Percentiles rank a stretch among this genome's conserved stretches.
These are phyloP conservation scores for Perdix hodgsoniae DNA, from an alignment of 2,797 vertebrate genomes.

Conservation along the genomic window DNA sequence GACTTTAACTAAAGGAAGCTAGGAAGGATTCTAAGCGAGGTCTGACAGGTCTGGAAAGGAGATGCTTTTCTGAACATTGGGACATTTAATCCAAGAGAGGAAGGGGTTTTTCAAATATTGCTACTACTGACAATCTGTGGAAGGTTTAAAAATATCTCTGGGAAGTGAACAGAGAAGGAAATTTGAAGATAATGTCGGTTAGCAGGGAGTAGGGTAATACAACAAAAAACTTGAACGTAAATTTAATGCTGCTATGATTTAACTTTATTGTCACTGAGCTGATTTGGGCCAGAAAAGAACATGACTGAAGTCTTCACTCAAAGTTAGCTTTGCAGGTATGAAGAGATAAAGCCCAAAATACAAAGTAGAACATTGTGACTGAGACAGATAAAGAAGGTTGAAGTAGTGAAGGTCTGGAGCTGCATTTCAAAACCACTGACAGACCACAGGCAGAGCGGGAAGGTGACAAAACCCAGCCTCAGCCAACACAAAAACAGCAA, in stretches of 20 bases:
- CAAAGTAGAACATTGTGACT: rapidly evolving
- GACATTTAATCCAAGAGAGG: not conserved
- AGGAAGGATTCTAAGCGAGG: not conserved
- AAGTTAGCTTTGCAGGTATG: not conserved
- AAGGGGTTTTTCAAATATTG: not conserved
- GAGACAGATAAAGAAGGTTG: not conserved
- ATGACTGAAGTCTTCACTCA: not conserved
- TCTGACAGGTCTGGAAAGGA: not conserved
- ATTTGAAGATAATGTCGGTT: not conserved
- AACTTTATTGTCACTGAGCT: not conserved
- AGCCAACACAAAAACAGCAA: not conserved
- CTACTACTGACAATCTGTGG: not conserved
- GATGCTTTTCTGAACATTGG: not conserved
- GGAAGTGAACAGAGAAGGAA: not conserved
- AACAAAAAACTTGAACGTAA: not conserved
- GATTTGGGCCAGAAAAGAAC: not conserved
- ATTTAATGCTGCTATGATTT: not conserved
- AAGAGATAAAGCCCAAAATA: not conserved
- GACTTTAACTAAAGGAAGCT: not conserved
- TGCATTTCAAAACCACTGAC: not conserved
- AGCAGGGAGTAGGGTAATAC: not conserved
- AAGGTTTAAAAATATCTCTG: not conserved
- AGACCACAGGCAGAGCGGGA: not conserved
- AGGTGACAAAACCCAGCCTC: not conserved
- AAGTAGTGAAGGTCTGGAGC: not conserved